phyloP scores from a whole-genome alignment of 1,140 invertebrate genomes.

The Sycophila sp. region DNA sequence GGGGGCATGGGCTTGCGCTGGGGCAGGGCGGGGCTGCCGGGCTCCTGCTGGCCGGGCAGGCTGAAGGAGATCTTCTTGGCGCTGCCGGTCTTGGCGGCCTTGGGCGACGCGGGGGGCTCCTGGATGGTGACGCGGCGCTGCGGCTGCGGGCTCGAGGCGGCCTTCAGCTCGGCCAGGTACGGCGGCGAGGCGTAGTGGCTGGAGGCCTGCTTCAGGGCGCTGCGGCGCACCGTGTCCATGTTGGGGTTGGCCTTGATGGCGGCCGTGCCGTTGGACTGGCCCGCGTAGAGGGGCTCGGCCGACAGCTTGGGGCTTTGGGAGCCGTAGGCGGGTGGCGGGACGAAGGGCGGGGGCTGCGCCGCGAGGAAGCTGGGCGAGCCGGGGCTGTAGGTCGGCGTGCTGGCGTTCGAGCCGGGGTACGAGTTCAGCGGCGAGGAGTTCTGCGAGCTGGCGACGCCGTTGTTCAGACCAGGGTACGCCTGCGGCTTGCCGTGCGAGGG shows the following conservation, averaged over 20 bases:
- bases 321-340: constrained; percentile 63
- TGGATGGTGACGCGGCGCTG: constrained; percentile 67
- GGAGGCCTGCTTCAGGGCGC: constrained; percentile 58
- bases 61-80: constrained; percentile 69
- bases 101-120: constrained; percentile 64
- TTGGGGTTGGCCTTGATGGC: constrained; percentile 56
- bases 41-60: constrained; percentile 65
- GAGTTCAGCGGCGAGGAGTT: constrained; percentile 48
- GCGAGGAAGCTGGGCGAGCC: constrained; percentile 48
- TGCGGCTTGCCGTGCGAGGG: constrained; percentile 40
- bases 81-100: constrained; percentile 56
- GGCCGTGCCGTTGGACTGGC: constrained; percentile 32
- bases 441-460: constrained; percentile 25
- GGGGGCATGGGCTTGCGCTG: constrained; percentile 72
- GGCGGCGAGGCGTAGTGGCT: constrained; percentile 59
- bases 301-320: constrained; percentile 38
- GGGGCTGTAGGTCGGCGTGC: constrained; percentile 50
- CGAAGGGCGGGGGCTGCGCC: constrained; percentile 61
- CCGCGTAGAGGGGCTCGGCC: constrained; percentile 37
- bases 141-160: constrained; percentile 61
- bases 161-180: constrained; percentile 61
- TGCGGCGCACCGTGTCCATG: constrained; percentile 60
- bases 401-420: constrained; percentile 53
- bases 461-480: not conserved
- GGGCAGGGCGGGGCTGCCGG: constrained; percentile 60